Evolutionary conservation across 2,888 invertebrate species (phyloP).

Genomic region (Ganaspis brasiliensis): DNA sequence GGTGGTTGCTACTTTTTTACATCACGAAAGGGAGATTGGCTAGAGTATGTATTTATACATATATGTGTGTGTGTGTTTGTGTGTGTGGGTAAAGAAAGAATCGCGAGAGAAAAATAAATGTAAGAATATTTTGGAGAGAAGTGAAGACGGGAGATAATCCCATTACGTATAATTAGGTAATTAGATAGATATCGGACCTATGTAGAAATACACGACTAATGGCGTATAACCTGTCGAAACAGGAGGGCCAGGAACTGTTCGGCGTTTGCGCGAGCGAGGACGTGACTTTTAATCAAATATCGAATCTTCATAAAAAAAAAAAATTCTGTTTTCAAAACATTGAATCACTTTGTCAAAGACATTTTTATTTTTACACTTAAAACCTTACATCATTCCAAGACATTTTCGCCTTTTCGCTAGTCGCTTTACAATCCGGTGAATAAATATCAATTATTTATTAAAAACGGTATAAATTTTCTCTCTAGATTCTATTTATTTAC

Average conservation of each 20-base stretch:
- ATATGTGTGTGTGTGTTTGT: not conserved
- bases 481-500: not conserved
- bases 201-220: conserved; percentile 65
- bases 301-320: not conserved
- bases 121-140: conserved; percentile 25
- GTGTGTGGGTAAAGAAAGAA: conserved; percentile 18
- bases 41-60: conserved; percentile 5
- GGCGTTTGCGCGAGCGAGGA: conserved; percentile 71
- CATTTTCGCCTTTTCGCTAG: conserved; percentile 37
- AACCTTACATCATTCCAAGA: conserved; percentile 13
- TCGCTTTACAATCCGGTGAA: conserved; percentile 41
- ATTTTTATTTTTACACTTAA: not conserved
- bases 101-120: conserved; percentile 22
- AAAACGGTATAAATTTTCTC: not conserved
- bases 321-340: not conserved
- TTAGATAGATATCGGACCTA: conserved; percentile 61
- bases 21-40: conserved; percentile 25
- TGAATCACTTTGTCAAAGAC: not conserved
- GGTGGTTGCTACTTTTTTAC: conserved; percentile 47
- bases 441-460: not conserved
- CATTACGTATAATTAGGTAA: conserved; percentile 53
- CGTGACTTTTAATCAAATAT: conserved; percentile 59
- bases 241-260: conserved; percentile 74
- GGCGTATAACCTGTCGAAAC: conserved; percentile 70
- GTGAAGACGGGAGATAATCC: conserved; percentile 26